Conservation (phyloP, 2,113 vertebrate species). For the Sapayoa aenigma region DNA sequence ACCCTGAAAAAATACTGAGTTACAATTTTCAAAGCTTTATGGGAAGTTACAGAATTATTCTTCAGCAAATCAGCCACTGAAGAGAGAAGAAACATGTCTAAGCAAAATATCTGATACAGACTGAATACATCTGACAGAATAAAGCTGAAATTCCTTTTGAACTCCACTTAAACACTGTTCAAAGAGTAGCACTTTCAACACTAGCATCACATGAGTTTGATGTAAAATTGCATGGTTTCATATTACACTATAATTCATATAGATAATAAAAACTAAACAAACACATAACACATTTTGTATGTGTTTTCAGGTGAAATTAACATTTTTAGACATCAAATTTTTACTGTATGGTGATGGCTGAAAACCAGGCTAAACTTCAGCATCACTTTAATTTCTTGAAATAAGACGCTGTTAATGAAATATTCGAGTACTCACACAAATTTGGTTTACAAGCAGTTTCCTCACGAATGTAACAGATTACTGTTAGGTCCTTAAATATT, state of each 20-base stretch:
- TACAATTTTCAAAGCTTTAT: not conserved
- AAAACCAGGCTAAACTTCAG: not conserved
- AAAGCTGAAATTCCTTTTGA: not conserved
- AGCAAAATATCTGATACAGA: not conserved
- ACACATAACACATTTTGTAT: not conserved
- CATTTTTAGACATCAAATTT: not conserved
- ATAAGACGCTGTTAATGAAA: not conserved
- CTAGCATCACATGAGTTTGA: not conserved
- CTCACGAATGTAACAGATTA: not conserved
- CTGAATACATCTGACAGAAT: not conserved
- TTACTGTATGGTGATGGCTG: not conserved
- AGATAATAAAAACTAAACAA: not conserved
- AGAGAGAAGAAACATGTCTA: not conserved
- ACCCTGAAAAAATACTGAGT: not conserved
- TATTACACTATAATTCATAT: not conserved
- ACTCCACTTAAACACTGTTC: not conserved
- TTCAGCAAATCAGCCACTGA: not conserved
- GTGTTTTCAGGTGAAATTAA: not conserved
- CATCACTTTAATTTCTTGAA: not conserved
- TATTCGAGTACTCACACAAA: not conserved
- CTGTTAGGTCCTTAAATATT: not conserved
- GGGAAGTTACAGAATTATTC: not conserved
- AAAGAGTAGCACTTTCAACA: not conserved
- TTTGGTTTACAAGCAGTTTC: not conserved
- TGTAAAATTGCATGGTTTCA: not conserved